Evolutionary conservation across 2,888 invertebrate genomes (phyloP), one percentile per base, ranked within the genome.

Genomic region (Eristalinus aeneus): DNA sequence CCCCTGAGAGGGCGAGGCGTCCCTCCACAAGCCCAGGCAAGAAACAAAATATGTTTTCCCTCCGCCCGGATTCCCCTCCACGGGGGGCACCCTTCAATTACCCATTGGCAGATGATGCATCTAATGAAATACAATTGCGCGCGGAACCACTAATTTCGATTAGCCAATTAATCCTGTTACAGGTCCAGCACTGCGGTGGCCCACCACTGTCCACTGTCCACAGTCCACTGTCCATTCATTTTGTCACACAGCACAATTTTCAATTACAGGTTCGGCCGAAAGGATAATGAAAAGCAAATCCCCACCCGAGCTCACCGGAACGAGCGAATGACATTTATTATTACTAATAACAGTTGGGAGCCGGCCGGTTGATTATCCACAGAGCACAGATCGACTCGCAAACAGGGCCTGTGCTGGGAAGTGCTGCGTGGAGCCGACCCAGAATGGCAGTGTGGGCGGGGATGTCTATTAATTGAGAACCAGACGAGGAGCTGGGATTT

Each of bases 241-340:
- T 79, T 65, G 63, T 83, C 78, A 39, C 31, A 74, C 68, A 74
- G 58, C 46, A 27, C 27, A 46, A 74, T 83, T 79, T 83, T 78
- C 83, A 83, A 83, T 83, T 83, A 83, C 80, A 80, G 75, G 60
- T 73, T 36, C 54, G 31, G 23, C 69, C 69, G 60, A 83, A 68
- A 72, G 65, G 79, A 74, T 83, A 71, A 75, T 75, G 65, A 74
- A 71, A 67, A 80, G 69, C 71, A 75, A 80, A 75, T 67, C 69
- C 69, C 46, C 71, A 65, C 61, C 53, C 64, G 60, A 69, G 58
- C 60, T 69, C 65, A 65, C 83, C 64, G 65, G 23, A 79, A 46
- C 8, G 46, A 84, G 65, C 79, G 79, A 84, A 69, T 74, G 74
- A 65, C 83, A 84, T 79, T 79, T 60, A 71, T 53, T 56, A 79